Evolutionary conservation across 2,888 invertebrate species (phyloP).

Genomic region (Ennomos erosarius): DNA sequence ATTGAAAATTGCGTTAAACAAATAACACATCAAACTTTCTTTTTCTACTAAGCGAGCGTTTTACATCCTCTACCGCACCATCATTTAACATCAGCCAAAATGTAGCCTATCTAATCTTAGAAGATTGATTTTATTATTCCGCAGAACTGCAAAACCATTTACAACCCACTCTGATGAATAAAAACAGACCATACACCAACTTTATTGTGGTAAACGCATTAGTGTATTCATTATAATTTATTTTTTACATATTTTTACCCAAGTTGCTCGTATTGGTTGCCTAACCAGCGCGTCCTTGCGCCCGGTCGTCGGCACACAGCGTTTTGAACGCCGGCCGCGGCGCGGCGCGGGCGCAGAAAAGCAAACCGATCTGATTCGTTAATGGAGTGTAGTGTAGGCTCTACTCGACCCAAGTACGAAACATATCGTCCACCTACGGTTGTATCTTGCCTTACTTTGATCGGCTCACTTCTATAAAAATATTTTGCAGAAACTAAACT

Average conservation of each 20-base stretch:
- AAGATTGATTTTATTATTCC: too few relatives aligned
- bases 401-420: slow-evolving; percentile 4
- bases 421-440: not conserved
- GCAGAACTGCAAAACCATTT: too few relatives aligned
- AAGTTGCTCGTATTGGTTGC: slow-evolving; percentile 13
- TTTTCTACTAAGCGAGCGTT: too few relatives aligned
- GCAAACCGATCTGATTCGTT: slow-evolving; percentile 5
- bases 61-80: too few relatives aligned
- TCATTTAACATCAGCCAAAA: too few relatives aligned
- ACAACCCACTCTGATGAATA: too few relatives aligned
- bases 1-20: too few relatives aligned
- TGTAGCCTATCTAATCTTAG: too few relatives aligned
- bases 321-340: slow-evolving; percentile 1
- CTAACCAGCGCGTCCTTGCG: slow-evolving; percentile 46
- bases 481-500: too few relatives aligned
- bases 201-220: not conserved
- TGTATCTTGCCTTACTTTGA: not conserved
- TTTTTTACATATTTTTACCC: slow-evolving; percentile 2
- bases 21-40: too few relatives aligned
- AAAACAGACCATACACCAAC: too few relatives aligned
- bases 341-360: slow-evolving; percentile 4
- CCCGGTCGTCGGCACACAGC: slow-evolving; percentile 52
- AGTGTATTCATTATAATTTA: not conserved
- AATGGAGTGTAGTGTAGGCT: not conserved
- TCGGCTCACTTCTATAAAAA: not conserved